Percentiles rank a stretch among this genome's conserved stretches.
phyloP scores from a whole-genome alignment of 2,888 invertebrate species.

The Hirtodrosophila histrioides region DNA sequence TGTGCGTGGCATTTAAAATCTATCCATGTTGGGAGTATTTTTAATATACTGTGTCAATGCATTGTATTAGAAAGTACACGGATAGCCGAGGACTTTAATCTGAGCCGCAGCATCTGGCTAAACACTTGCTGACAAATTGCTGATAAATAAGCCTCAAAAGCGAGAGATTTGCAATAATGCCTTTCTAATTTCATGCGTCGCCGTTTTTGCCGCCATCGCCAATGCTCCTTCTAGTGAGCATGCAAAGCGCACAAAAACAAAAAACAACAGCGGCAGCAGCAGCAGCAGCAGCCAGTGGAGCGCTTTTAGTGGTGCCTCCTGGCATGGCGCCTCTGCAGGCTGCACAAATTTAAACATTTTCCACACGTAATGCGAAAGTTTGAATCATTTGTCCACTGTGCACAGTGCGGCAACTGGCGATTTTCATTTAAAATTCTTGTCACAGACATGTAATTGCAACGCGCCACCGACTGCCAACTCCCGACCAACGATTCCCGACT shows the following conservation, averaged over 20 bases:
- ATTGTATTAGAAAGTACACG: slow-evolving; percentile 70
- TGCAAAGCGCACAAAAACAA: slow-evolving; percentile 67
- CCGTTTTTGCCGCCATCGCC: slow-evolving; percentile 37
- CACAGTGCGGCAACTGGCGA: slow-evolving; percentile 55
- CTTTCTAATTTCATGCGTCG: slow-evolving; percentile 77
- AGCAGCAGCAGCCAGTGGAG: slow-evolving; percentile 17
- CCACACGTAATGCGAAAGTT: slow-evolving; percentile 78
- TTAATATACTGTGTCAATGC: slow-evolving; percentile 60
- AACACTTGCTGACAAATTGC: slow-evolving; percentile 78
- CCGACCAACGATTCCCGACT: slow-evolving; percentile 18
- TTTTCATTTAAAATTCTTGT: slow-evolving; percentile 79
- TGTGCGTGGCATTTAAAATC: slow-evolving; percentile 6
- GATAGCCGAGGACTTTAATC: slow-evolving; percentile 63
- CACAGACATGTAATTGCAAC: slow-evolving; percentile 79
- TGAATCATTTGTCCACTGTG: slow-evolving; percentile 78
- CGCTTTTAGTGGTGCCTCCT: slow-evolving; percentile 40
- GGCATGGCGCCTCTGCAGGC: slow-evolving; percentile 41
- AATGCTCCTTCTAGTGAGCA: slow-evolving; percentile 55
- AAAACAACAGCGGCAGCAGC: neutral
- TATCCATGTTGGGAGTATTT: slow-evolving; percentile 23
- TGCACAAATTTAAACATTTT: slow-evolving; percentile 69
- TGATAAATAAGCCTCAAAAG: slow-evolving; percentile 74
- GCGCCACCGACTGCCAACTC: slow-evolving; percentile 56
- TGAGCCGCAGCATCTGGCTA: slow-evolving; percentile 72
- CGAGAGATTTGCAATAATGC: slow-evolving; percentile 76